Conservation (phyloP, 1,140 invertebrate species). For the Drosophila baimaii region DNA sequence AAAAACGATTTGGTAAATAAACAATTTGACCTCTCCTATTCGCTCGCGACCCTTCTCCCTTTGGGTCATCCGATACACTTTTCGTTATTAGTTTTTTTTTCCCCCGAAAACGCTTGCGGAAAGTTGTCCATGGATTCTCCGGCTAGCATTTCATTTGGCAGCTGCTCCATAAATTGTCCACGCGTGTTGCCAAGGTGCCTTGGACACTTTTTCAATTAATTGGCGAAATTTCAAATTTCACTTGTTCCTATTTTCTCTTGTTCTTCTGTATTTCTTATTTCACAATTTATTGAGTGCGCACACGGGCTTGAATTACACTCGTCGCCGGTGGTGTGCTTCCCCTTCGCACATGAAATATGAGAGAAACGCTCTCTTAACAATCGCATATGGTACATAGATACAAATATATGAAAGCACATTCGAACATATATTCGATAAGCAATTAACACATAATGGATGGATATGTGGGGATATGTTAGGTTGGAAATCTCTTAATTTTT, state of each 20-base stretch:
- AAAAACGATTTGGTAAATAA: slow-evolving; percentile 6
- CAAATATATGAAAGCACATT: slow-evolving; percentile 17
- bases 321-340: slow-evolving; percentile 17
- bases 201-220: slow-evolving; percentile 73
- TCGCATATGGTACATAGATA: slow-evolving; percentile 22
- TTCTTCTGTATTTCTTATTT: slow-evolving; percentile 28
- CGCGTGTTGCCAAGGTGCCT: slow-evolving; percentile 41
- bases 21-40: slow-evolving; percentile 5
- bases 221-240: slow-evolving; percentile 47
- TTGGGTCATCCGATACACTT: slow-evolving; percentile 37
- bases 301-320: slow-evolving; percentile 42
- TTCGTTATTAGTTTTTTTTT: slow-evolving; percentile 52
- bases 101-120: slow-evolving; percentile 14
- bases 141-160: slow-evolving; percentile 24
- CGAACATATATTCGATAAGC: neutral
- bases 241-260: slow-evolving; percentile 11
- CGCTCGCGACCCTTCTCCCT: neutral
- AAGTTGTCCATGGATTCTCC: slow-evolving; percentile 23
- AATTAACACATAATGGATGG: slow-evolving; percentile 7
- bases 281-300: slow-evolving; percentile 59
- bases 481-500: no score
- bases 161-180: slow-evolving; percentile 35
- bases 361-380: slow-evolving; percentile 48
- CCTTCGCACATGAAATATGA: slow-evolving; percentile 63
- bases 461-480: neutral